These are phyloP conservation scores for Eristalinus sepulchralis DNA, from an alignment of 2,888 invertebrate species.

Conservation along the genomic window DNA sequence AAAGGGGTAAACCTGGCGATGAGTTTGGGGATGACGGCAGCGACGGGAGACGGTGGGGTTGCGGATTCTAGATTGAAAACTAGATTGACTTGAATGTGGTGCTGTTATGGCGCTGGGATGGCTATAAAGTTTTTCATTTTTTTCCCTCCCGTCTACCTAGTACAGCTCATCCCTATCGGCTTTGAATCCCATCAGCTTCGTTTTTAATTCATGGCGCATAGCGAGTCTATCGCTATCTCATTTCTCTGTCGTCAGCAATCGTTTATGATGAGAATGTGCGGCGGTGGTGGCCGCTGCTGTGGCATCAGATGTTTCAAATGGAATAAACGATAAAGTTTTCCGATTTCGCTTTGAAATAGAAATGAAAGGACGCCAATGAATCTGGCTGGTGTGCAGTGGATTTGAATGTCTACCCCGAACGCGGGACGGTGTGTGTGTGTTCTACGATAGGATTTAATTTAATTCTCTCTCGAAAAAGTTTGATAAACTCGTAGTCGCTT, in stretches of 20 bases:
- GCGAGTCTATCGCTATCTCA: conserved; percentile 3
- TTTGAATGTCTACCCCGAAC: conserved; percentile 12
- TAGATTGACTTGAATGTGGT: conserved; percentile 61
- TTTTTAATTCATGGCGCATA: conserved; percentile 60
- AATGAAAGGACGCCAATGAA: background rate
- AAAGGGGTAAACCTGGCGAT: background rate
- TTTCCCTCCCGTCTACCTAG: background rate
- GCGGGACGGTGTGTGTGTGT: background rate
- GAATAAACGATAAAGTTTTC: conserved; percentile 53
- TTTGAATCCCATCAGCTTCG: conserved; percentile 37
- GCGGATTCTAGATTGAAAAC: conserved; percentile 58
- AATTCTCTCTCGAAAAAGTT: conserved; percentile 30
- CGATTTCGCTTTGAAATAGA: conserved; percentile 8
- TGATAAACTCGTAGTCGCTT: background rate
- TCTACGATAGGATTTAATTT: conserved; percentile 40
- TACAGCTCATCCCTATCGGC: conserved; percentile 1
- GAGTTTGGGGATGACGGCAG: background rate
- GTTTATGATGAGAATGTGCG: conserved; percentile 17
- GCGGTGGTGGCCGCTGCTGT: conserved; percentile 1
- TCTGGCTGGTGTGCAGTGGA: conserved; percentile 15
- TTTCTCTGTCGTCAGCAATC: background rate
- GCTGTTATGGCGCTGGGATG: conserved; percentile 49
- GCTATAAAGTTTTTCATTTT: conserved; percentile 34
- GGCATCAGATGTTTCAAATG: conserved; percentile 59
- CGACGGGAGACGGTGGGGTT: background rate